A percentile compares a stretch with the other conserved stretches of the same genome.
Conservation (phyloP, 2,113 vertebrate genomes). For the Ptychochromis oligacanthus region DNA sequence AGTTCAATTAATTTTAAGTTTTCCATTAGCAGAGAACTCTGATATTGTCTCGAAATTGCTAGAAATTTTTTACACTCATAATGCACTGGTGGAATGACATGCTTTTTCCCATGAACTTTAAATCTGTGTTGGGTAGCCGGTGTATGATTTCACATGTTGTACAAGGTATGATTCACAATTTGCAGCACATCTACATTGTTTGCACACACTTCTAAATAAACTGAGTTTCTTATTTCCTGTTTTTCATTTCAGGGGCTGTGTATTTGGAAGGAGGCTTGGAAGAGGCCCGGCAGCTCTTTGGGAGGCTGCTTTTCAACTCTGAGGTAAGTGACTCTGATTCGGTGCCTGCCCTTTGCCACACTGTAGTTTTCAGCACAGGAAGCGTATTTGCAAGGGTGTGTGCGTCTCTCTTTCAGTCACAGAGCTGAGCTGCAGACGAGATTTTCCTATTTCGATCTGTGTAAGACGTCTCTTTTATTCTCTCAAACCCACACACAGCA, state of each 20-base stretch:
- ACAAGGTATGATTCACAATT: background rate
- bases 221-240: background rate
- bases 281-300: slow-evolving; percentile 93
- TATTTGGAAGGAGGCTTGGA: slow-evolving; percentile 95
- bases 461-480: slow-evolving; percentile 23
- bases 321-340: slow-evolving; percentile 79
- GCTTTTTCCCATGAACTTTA: slow-evolving; percentile 3
- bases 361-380: background rate
- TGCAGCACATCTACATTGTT: background rate
- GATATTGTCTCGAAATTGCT: slow-evolving; percentile 55
- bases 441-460: slow-evolving; percentile 15
- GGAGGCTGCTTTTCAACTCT: slow-evolving; percentile 92
- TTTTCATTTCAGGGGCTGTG: slow-evolving; percentile 87
- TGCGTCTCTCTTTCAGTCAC: background rate
- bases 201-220: background rate
- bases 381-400: background rate
- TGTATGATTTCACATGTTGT: background rate
- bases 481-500: slow-evolving; percentile 25
- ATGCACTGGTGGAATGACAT: background rate
- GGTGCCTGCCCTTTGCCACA: background rate
- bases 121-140: background rate
- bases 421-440: background rate
- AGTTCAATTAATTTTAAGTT: slow-evolving; percentile 71
- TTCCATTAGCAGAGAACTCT: slow-evolving; percentile 63
- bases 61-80: slow-evolving; percentile 6